These are phyloP conservation scores for Orius insidiosus DNA, from an alignment of 1,140 invertebrate genomes.

Conservation along the genomic window DNA sequence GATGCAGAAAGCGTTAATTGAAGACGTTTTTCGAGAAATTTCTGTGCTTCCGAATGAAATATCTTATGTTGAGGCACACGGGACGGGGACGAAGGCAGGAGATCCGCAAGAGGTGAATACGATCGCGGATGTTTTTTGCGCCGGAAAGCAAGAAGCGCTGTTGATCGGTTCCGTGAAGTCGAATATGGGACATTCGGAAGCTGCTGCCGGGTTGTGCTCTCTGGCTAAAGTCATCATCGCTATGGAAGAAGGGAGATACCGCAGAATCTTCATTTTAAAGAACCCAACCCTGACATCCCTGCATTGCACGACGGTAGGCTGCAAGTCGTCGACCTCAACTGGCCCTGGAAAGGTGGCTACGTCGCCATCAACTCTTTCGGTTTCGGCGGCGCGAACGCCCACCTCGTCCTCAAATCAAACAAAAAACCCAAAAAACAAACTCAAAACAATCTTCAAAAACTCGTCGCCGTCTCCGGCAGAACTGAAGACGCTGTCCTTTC, in stretches of 20 bases:
- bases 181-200: conserved; percentile 95
- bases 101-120: conserved; percentile 93
- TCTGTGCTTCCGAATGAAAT: conserved; percentile 66
- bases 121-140: conserved; percentile 81
- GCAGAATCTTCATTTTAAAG: conserved; percentile 73
- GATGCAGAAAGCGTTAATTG: conserved; percentile 69
- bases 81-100: conserved; percentile 77
- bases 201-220: conserved; percentile 78
- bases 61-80: conserved; percentile 84
- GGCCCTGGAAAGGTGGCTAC: conserved; percentile 65
- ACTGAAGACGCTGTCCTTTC: conserved; percentile 55
- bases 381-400: conserved; percentile 92
- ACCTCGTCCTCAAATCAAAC: conserved; percentile 66
- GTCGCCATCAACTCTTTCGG: conserved; percentile 89
- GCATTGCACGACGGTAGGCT: conserved; percentile 70
- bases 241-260: conserved; percentile 80
- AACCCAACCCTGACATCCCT: conserved; percentile 76
- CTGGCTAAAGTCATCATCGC: conserved; percentile 80
- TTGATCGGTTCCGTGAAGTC: conserved; percentile 91
- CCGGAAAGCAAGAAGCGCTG: conserved; percentile 69
- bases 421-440: conserved; percentile 43
- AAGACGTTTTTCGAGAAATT: conserved; percentile 66
- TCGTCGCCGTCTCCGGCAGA: conserved; percentile 64
- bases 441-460: conserved; percentile 36
- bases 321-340: conserved; percentile 58